Base-by-base conservation (phyloP, 2,888 invertebrate genomes). In the Cerceris ruficornis region DNA sequence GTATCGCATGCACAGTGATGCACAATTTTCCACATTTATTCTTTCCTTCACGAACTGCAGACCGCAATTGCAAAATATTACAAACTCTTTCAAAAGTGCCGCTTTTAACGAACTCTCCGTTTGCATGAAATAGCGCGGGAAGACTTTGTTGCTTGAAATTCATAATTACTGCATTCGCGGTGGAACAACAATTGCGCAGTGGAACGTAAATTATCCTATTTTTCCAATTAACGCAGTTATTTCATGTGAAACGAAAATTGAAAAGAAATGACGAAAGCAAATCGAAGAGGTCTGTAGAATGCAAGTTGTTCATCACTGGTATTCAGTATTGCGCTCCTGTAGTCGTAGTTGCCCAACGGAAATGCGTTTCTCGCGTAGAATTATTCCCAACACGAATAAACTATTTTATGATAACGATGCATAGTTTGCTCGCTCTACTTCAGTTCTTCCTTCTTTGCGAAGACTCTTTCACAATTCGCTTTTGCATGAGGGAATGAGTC, bases 401-500 rank as follows among this genome's bases (percentile, higher is more conserved):
- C 58, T 14, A 14, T 7, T 14, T 43, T 15, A 28, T 28, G 28
- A 28, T 28, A 28, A 28, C 28, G 28, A 28, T 28, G 28, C 67
- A 59, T 75, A 75, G 61, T 66, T 77, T 54, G 69, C 58, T 55
- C 58, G 75, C 64, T 64, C 69, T 65, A 79, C 46, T 70, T 75
- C 46, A 46, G 74, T 60, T 52, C 72, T 55, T 49, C 50, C 64
- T 42, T 42, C 55, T 52, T 28, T 14, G 60, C 28, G 46, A 66
- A 57, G 28, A 61, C 69, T 46, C 61, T 41, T 41, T 70, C 57
- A 50, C 60, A 69, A 77, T 42, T 59, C 42, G 85, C 85, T 85
- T 85, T 14, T 83, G 85, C 85, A 85, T 83, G 85, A 54, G 66
- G 57, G 82, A 81, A 83, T 81, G 83, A 68, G 15, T 68, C 57